These are phyloP conservation scores for Microvelia longipes DNA, from an alignment of 1,140 invertebrate genomes.

Conservation along the genomic window DNA sequence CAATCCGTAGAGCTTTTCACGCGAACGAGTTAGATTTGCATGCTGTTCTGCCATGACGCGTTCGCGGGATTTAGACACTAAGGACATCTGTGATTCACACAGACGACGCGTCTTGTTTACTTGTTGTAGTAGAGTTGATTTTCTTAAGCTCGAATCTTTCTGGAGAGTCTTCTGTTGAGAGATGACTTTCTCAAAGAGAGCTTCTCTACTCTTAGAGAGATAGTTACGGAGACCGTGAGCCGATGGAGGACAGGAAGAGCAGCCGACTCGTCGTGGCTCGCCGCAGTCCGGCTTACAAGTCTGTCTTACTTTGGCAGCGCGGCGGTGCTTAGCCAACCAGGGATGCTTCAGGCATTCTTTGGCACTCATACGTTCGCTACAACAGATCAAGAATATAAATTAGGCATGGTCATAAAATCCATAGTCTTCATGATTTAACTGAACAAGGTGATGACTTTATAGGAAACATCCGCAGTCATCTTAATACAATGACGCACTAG, in stretches of 20 bases:
- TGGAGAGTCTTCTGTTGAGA: constrained; percentile 24
- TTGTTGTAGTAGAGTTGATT: constrained; percentile 33
- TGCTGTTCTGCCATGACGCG: constrained; percentile 1
- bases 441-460: too few relatives aligned
- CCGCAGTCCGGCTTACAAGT: background rate
- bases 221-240: constrained; percentile 31
- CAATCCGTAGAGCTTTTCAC: constrained; percentile 38
- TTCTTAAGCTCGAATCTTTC: constrained; percentile 29
- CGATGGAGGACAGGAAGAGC: constrained; percentile 24
- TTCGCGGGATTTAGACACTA: constrained; percentile 33
- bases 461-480: too few relatives aligned
- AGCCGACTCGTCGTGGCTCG: constrained; percentile 24
- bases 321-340: constrained; percentile 34
- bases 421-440: too few relatives aligned
- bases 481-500: too few relatives aligned
- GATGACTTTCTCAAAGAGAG: constrained; percentile 38
- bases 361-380: constrained; percentile 42
- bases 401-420: too few relatives aligned
- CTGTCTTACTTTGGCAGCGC: background rate
- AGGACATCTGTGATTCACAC: constrained; percentile 38
- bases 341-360: constrained; percentile 44
- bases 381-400: too few relatives aligned
- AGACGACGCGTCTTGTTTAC: constrained; percentile 25
- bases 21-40: constrained; percentile 25
- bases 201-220: constrained; percentile 40